These are phyloP conservation scores for Himantopus leucocephalus DNA, from an alignment of 2,113 vertebrate genomes.

Conservation along the genomic window DNA sequence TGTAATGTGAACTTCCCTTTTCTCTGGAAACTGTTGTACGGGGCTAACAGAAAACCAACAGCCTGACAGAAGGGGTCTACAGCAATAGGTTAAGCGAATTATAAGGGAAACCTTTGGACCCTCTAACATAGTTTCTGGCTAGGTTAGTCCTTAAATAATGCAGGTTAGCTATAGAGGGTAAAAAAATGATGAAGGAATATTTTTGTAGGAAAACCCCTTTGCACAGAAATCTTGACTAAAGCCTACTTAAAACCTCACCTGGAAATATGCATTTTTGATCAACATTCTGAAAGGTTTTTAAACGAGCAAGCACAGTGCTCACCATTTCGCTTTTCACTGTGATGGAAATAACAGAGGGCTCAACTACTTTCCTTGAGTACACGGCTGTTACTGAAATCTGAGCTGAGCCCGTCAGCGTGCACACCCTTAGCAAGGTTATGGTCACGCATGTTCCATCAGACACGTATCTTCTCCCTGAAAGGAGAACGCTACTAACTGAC, in stretches of 20 bases:
- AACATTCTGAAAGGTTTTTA: not conserved
- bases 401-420: not conserved
- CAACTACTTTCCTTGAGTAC: not conserved
- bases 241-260: not conserved
- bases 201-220: not conserved
- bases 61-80: not conserved
- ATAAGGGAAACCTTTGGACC: not conserved
- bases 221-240: not conserved
- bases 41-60: not conserved
- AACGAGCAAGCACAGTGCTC: not conserved
- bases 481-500: not conserved
- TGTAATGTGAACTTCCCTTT: not conserved
- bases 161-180: not conserved
- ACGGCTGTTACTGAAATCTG: accelerated
- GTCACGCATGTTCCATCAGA: not conserved
- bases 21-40: not conserved
- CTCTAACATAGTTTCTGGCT: not conserved
- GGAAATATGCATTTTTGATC: not conserved
- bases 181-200: not conserved
- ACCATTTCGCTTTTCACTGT: not conserved
- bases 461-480: not conserved
- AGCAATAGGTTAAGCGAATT: not conserved
- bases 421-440: not conserved
- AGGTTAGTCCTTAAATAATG: not conserved
- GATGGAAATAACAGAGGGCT: not conserved